These are phyloP conservation scores for Onchidella celtica DNA, from an alignment of 2,888 invertebrate genomes.

Conservation along the genomic window DNA sequence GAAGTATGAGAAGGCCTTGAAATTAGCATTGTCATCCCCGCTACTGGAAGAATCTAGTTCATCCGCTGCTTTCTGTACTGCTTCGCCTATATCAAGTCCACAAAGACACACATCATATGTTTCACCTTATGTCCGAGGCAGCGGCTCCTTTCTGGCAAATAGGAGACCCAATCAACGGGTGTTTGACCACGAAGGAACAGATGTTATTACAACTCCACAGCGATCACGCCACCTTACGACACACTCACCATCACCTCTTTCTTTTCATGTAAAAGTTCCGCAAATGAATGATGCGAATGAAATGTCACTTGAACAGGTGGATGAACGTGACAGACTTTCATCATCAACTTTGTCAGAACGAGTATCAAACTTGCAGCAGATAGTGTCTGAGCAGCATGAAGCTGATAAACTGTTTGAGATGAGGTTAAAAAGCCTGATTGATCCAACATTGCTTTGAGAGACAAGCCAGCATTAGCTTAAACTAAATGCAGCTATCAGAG, in stretches of 20 bases:
- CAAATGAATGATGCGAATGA: not conserved
- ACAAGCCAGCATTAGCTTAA: not conserved
- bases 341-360: constrained; percentile 24
- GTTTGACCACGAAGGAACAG: not conserved
- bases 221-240: not conserved
- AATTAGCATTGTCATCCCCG: not conserved
- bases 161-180: not conserved
- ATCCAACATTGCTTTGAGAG: not conserved
- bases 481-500: not conserved
- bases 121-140: not conserved
- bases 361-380: constrained; percentile 51
- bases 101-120: not conserved
- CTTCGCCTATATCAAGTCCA: constrained; percentile 16
- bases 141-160: not conserved
- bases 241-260: not conserved
- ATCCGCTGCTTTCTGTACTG: not conserved
- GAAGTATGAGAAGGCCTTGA: constrained; percentile 11
- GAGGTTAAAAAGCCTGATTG: constrained; percentile 52
- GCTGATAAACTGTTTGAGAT: constrained; percentile 64
- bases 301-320: not conserved
- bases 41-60: not conserved
- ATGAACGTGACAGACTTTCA: not conserved
- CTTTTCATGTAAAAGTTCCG: not conserved
- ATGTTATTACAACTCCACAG: not conserved
- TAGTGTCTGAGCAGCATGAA: constrained; percentile 55